Base-by-base conservation (phyloP, 2,113 vertebrate species). In the Engystomops pustulosus region DNA sequence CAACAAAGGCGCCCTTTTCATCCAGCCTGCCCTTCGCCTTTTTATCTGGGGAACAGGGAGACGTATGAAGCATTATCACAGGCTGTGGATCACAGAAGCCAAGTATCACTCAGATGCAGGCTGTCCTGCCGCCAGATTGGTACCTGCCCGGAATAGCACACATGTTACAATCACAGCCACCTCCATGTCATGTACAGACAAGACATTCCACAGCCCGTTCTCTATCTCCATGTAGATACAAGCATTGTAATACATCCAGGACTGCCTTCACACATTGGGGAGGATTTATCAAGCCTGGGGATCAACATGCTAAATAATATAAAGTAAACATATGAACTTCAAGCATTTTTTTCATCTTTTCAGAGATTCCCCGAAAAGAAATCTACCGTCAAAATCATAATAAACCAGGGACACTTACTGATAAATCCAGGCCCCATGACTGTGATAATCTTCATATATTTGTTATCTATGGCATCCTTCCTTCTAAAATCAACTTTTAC, bases 11-110 rank as follows among this genome's bases (percentile, higher is more conserved):
- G 87, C 88, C 89, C 90, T 88, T 88, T 86, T 45, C 82, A 78
- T 49, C 82, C 91, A 88, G 89, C 88, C 90, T 91, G 91, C 90
- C 88, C 60, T 87, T 3, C 49, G 86, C 83, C 89, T 68, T 27
- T 89, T 91, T 93, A 94, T 93, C 93, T 3, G 53, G 0, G 86
- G 86, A 62, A 70, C 86, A 85, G 71, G 7, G 89, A 88, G 89
- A 88, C 89, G 2, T 79, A 62, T 27, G 86, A 67, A 67, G 79
- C 84, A 1, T 93, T 93, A 93, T 94, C 94, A 85, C 62, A 85
- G 18, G 27, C 84, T 88, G 72, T 27, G 88, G 87, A 90, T 88
- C 90, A n/a, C 76, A 85, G 85, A 84, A 85, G 87, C 88, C 84
- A 85, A 87, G 89, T 89, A 83, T 90, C 90, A 84, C 72, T 84